These are phyloP conservation scores for Sminthurides aquaticus DNA, from an alignment of 2,888 invertebrate species.

Conservation along the genomic window DNA sequence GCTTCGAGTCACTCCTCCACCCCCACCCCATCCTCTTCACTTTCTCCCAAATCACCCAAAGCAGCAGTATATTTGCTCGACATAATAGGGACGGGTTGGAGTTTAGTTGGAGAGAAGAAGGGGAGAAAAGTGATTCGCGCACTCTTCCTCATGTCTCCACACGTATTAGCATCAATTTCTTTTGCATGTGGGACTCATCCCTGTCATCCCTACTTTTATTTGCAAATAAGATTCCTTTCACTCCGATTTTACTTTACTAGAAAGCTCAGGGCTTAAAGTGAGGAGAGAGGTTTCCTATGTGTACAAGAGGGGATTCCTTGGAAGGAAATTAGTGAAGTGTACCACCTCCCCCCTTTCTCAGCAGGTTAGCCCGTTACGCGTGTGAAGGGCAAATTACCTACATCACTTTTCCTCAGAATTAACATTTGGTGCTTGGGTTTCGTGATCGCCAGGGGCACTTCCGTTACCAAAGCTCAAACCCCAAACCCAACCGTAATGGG, in stretches of 20 bases:
- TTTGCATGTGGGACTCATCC: not conserved
- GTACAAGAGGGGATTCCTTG: too few species aligned
- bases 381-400: not conserved
- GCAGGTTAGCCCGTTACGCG: not conserved
- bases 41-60: too few species aligned
- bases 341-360: slow-evolving; percentile 1
- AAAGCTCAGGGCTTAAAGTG: too few species aligned
- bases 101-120: too few species aligned
- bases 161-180: slow-evolving; percentile 6
- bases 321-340: not conserved
- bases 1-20: not conserved
- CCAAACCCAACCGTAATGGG: too few species aligned
- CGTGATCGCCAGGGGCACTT: too few species aligned
- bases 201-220: slow-evolving; percentile 3
- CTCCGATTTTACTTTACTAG: too few species aligned
- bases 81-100: slow-evolving; percentile 1
- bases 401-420: not conserved
- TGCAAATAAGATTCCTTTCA: not conserved
- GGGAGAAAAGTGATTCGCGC: not conserved
- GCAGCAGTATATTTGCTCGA: not conserved
- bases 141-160: slow-evolving; percentile 2
- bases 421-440: not conserved
- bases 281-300: too few species aligned
- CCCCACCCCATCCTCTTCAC: not conserved
- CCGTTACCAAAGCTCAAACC: too few species aligned